These are phyloP conservation scores for Macroramphosus scolopax DNA, from an alignment of 2,797 vertebrate species.

Conservation along the genomic window DNA sequence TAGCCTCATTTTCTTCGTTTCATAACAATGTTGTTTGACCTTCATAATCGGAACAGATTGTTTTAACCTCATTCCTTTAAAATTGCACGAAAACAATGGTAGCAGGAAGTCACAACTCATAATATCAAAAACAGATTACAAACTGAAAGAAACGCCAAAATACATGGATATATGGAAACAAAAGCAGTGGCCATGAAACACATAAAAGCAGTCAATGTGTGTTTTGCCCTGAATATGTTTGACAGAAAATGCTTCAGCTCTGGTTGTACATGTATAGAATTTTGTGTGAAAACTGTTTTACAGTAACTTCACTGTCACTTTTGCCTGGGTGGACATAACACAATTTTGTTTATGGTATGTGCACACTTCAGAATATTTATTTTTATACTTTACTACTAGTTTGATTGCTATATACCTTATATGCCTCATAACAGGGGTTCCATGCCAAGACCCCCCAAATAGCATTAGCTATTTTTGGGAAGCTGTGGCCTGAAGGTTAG, in stretches of 20 bases:
- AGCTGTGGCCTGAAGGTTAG: too few relatives aligned
- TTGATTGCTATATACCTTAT: too few relatives aligned
- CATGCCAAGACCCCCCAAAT: too few relatives aligned
- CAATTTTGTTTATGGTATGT: too few relatives aligned
- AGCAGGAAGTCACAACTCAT: conserved; percentile 77
- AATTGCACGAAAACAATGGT: conserved; percentile 78
- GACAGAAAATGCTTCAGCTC: not conserved
- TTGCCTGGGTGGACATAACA: too few relatives aligned
- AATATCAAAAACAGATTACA: conserved; percentile 81
- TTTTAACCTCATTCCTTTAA: conserved; percentile 79
- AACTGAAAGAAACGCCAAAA: conserved; percentile 71
- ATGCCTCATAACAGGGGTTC: too few relatives aligned
- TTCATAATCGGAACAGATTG: conserved; percentile 80
- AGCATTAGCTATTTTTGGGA: too few relatives aligned
- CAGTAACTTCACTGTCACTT: too few relatives aligned
- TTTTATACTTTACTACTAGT: too few relatives aligned
- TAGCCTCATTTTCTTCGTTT: conserved; percentile 68
- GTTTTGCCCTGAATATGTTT: not conserved
- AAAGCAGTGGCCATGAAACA: conserved; percentile 51
- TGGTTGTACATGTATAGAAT: not conserved
- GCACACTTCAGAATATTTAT: too few relatives aligned
- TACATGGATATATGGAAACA: conserved; percentile 50
- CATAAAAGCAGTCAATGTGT: not conserved
- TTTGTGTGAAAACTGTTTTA: too few relatives aligned
- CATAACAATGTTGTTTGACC: conserved; percentile 81